These are phyloP conservation scores for Coleophora deauratella DNA, from an alignment of 2,888 invertebrate genomes.

Conservation along the genomic window DNA sequence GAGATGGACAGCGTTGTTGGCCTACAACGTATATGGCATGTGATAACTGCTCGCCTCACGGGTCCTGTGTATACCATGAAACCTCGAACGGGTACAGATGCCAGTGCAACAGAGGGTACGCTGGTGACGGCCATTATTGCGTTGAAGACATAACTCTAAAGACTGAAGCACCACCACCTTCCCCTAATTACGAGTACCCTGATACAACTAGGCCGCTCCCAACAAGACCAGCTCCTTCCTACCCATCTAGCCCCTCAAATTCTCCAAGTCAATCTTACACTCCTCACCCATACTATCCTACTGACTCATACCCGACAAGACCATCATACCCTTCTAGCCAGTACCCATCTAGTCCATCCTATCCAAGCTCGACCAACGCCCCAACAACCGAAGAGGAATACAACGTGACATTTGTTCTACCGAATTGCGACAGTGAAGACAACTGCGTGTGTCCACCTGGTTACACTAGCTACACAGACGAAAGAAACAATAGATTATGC, in stretches of 20 bases:
- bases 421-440: conserved; percentile 36
- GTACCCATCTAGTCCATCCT: not conserved
- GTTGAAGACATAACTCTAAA: conserved; percentile 15
- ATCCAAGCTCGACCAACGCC: conserved; percentile 18
- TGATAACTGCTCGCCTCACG: conserved; percentile 43
- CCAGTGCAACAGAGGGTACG: conserved; percentile 78
- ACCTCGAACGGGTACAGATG: conserved; percentile 55
- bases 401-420: conserved; percentile 47
- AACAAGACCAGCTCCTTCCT: conserved; percentile 7
- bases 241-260: not conserved
- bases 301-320: conserved; percentile 1
- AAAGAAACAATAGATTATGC: conserved; percentile 47
- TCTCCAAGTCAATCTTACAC: conserved; percentile 1
- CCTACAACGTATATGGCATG: conserved; percentile 31
- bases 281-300: conserved; percentile 12
- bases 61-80: conserved; percentile 32
- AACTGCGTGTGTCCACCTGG: conserved; percentile 50
- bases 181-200: not conserved
- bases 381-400: conserved; percentile 39
- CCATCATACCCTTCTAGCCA: not conserved
- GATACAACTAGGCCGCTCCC: not conserved
- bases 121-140: conserved; percentile 78
- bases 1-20: conserved; percentile 81
- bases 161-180: not conserved
- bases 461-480: conserved; percentile 43